Evolutionary conservation across 2,797 vertebrate species (phyloP).

Genomic region (Sebastes diaconus): DNA sequence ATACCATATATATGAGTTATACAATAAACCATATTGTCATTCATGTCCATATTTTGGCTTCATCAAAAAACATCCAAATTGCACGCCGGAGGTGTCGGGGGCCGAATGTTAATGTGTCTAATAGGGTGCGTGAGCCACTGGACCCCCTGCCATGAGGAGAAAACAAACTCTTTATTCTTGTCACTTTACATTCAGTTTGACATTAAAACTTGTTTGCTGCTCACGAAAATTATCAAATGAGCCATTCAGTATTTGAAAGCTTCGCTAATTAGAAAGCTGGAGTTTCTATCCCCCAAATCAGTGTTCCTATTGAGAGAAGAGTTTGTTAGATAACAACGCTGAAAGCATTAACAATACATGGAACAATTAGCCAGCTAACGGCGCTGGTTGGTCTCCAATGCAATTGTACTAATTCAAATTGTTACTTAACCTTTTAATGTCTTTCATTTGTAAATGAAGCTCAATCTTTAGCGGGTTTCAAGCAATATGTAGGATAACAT

Average conservation of each 20-base stretch:
- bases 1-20: not conserved
- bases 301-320: conserved; percentile 21
- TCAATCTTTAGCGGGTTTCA: not conserved
- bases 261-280: conserved; percentile 49
- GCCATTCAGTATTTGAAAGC: conserved; percentile 54
- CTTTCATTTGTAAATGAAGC: not conserved
- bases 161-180: conserved; percentile 56
- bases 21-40: not conserved
- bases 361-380: conserved; percentile 26
- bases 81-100: conserved; percentile 27
- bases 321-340: conserved; percentile 28
- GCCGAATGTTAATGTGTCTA: conserved; percentile 45
- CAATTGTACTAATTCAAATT: not conserved
- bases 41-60: conserved; percentile 8
- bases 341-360: conserved; percentile 17
- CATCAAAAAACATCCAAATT: not conserved
- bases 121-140: conserved; percentile 39
- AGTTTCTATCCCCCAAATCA: conserved; percentile 41
- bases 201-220: conserved; percentile 58
- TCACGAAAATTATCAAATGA: conserved; percentile 60
- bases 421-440: not conserved
- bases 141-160: conserved; percentile 20
- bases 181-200: conserved; percentile 55
- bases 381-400: not conserved
- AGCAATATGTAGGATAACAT: not conserved